Base-by-base conservation (phyloP, 2,888 invertebrate species). In the Microctonus hyperodae region DNA sequence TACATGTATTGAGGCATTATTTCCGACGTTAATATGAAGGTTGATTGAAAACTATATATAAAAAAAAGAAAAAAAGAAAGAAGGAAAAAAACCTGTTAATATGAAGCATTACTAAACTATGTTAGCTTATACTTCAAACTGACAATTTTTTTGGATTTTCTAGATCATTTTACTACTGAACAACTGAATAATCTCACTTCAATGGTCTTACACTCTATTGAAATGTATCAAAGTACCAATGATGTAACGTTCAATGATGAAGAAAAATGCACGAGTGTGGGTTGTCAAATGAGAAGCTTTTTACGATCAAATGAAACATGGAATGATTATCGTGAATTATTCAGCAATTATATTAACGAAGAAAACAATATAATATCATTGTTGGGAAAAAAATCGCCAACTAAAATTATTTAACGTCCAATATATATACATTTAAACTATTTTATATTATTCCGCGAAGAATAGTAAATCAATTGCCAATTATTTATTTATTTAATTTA, bases 221-320 rank as follows among this genome's bases (percentile, higher is more conserved):
- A 78, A 9, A 71, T 76, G 5, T 78, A 80, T 65, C 67, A 74
- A 7, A 56, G 56, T 3, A 31, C 59, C 61, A 78, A 73, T 53
- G 60, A 62, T 28, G 69, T 51, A 31, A 57, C 85, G 71, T 79
- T 82, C 0, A 79, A 78, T n/a, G 84, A 85, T 72, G 79, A 82
- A 67, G 76, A 83, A n/a, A 74, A 78, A 48, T 88, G 88, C 71
- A 85, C 85, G 33, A 75, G 76, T 22, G 72, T 87, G 67, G 80
- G 83, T 60, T 88, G 88, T 75, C 85, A 87, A 65, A 79, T 87
- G 65, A 84, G 85, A 63, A 81, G 85, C 71, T 86, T 73, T 1
- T 61, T 79, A 3, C 63, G 56, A 40, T 61, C 61, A 10, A 68
- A 70, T n/a, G 74, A 76, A 31, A 69, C 78, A 13, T 81, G 79